These are phyloP conservation scores for Brenthis ino DNA, from an alignment of 2,888 invertebrate genomes.

Conservation along the genomic window DNA sequence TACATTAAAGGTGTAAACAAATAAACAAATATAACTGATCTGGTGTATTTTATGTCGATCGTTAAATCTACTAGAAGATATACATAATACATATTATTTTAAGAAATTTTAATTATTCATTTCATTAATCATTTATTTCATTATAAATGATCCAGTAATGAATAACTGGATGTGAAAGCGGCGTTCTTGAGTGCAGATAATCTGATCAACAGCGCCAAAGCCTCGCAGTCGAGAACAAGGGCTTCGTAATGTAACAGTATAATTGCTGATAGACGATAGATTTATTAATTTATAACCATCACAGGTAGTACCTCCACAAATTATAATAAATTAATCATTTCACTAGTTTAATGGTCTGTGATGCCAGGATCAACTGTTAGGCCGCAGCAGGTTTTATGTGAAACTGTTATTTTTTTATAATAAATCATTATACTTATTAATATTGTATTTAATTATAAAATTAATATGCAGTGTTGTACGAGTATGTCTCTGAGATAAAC, in stretches of 20 bases:
- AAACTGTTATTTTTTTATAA: neutral
- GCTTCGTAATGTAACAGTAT: constrained; percentile 39
- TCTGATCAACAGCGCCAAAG: constrained; percentile 40
- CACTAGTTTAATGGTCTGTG: constrained; percentile 15
- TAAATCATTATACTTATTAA: neutral
- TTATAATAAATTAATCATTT: constrained; percentile 42
- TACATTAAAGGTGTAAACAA: too few relatives aligned
- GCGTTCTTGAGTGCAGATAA: constrained; percentile 36
- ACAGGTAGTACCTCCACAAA: constrained; percentile 58
- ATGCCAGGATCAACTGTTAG: constrained; percentile 6
- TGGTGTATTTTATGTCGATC: neutral
- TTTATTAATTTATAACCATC: constrained; percentile 68
- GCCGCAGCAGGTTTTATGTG: neutral
- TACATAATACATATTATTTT: constrained; percentile 9
- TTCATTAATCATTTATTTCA: constrained; percentile 40
- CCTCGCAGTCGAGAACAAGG: constrained; percentile 36
- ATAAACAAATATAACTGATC: neutral
- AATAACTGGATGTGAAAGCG: constrained; percentile 40
- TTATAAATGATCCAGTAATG: constrained; percentile 38
- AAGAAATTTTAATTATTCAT: constrained; percentile 38
- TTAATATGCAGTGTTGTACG: too few relatives aligned
- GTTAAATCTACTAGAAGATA: neutral
- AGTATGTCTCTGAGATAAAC: too few relatives aligned
- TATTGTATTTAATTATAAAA: too few relatives aligned
- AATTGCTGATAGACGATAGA: constrained; percentile 52